A percentile compares a stretch with the other conserved stretches of the same genome.
Evolutionary conservation across 2,113 vertebrate genomes (phyloP).

Genomic region (Notothenia rossii): DNA sequence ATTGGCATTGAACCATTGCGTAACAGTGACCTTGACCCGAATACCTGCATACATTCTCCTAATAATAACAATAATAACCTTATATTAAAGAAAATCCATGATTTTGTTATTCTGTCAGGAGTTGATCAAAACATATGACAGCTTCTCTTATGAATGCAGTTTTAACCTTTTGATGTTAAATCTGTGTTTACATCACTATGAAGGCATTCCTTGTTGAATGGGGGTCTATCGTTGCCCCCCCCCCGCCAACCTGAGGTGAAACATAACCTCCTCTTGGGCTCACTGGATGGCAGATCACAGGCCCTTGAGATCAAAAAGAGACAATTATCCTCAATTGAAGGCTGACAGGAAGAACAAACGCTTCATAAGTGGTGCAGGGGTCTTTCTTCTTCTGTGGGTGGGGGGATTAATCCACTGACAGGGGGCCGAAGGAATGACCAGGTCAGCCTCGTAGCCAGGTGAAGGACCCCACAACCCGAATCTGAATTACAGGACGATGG

Average conservation of each 20-base stretch:
- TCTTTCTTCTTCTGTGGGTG: slow-evolving; percentile 66
- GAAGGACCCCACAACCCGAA: slow-evolving; percentile 39
- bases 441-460: slow-evolving; percentile 64
- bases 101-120: background rate
- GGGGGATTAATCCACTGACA: slow-evolving; percentile 62
- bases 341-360: slow-evolving; percentile 83
- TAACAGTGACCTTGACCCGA: background rate
- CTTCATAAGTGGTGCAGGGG: slow-evolving; percentile 78
- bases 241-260: slow-evolving; percentile 62
- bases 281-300: slow-evolving; percentile 86
- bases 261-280: slow-evolving; percentile 74
- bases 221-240: slow-evolving; percentile 9
- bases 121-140: background rate
- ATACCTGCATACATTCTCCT: too few relatives aligned
- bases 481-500: slow-evolving; percentile 50
- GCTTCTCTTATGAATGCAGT: slow-evolving; percentile 26
- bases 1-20: background rate
- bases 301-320: slow-evolving; percentile 81
- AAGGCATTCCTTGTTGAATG: slow-evolving; percentile 60
- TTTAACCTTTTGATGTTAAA: slow-evolving; percentile 47
- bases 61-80: too few relatives aligned
- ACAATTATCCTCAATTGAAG: slow-evolving; percentile 87
- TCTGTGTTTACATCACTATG: slow-evolving; percentile 54
- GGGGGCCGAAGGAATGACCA: slow-evolving; percentile 66
- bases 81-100: too few relatives aligned